These are phyloP conservation scores for Tragelaphus imberbis DNA, from an alignment of 2,113 vertebrate genomes.

Conservation along the genomic window DNA sequence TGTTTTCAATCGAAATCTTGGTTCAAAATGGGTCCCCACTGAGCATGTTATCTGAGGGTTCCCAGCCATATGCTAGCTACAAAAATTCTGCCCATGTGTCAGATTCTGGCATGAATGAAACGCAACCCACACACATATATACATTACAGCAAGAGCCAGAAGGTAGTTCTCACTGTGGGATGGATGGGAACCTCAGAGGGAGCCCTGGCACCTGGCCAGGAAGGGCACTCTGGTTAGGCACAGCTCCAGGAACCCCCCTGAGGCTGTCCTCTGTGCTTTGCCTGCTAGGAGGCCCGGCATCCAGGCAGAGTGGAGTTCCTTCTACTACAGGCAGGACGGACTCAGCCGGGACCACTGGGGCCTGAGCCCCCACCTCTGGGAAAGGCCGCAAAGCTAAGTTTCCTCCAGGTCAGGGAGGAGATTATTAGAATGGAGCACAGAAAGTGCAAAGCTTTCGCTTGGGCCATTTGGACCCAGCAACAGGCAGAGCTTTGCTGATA, in stretches of 20 bases:
- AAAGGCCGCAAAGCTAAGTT: neutral
- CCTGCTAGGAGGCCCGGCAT: neutral
- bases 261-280: neutral
- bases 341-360: neutral
- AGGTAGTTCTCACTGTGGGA: slow-evolving; percentile 36
- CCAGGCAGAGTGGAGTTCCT: neutral
- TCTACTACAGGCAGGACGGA: neutral
- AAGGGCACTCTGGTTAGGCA: slow-evolving; percentile 10
- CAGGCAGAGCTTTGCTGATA: neutral
- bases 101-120: slow-evolving; percentile 64
- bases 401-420: neutral
- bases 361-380: neutral
- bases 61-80: slow-evolving; percentile 72
- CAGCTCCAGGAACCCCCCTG: neutral
- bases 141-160: slow-evolving; percentile 46
- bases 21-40: slow-evolving; percentile 49
- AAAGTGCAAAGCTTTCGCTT: neutral
- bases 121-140: slow-evolving; percentile 39
- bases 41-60: slow-evolving; percentile 54
- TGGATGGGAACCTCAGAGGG: neutral
- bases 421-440: neutral
- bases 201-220: slow-evolving; percentile 31
- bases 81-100: slow-evolving; percentile 68
- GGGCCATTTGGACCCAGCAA: neutral
- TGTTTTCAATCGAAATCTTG: slow-evolving; percentile 37